phyloP scores from a whole-genome alignment of 2,797 vertebrate species.

The Anas capensis region DNA sequence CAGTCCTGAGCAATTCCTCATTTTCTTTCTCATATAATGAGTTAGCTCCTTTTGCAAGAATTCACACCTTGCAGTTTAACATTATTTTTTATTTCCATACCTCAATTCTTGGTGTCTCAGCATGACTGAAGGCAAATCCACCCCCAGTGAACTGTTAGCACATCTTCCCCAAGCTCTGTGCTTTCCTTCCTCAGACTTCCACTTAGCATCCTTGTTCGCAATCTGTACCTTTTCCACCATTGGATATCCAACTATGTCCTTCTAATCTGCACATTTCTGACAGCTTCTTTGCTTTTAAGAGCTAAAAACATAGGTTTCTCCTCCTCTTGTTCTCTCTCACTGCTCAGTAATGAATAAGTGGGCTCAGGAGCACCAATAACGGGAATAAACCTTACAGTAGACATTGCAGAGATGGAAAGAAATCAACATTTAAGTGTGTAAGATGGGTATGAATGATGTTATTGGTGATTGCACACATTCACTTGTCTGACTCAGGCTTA shows the following conservation, averaged over 20 bases:
- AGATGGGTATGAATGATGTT: background rate
- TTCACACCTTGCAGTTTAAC: background rate
- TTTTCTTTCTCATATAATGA: background rate
- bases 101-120: background rate
- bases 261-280: background rate
- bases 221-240: background rate
- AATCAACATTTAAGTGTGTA: background rate
- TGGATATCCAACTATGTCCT: background rate
- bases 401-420: background rate
- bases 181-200: background rate
- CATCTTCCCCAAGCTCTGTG: background rate
- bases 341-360: background rate
- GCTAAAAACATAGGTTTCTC: background rate
- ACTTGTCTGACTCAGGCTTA: background rate
- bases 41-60: constrained; percentile 27
- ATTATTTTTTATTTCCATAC: background rate
- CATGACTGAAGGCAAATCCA: background rate
- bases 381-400: background rate
- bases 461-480: background rate
- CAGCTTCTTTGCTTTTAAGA: background rate
- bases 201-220: background rate
- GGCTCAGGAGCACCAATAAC: background rate
- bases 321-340: background rate
- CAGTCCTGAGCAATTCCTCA: background rate
- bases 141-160: background rate